These are phyloP conservation scores for Cebidichthys violaceus DNA, from an alignment of 2,113 vertebrate species.

Conservation along the genomic window DNA sequence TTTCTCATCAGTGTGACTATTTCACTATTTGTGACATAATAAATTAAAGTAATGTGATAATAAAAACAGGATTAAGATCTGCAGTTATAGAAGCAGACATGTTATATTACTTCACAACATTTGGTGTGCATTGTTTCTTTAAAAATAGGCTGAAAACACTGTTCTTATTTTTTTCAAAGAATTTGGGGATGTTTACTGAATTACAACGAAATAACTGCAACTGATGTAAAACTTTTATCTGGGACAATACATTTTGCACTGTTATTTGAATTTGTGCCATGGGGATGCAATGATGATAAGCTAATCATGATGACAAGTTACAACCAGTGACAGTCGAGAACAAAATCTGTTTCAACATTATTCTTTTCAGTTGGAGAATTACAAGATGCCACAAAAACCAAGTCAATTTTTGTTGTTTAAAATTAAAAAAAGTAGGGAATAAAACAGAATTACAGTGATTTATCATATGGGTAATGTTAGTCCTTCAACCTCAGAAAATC, in stretches of 20 bases:
- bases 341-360: neutral
- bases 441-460: neutral
- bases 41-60: neutral
- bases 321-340: neutral
- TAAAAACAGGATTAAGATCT: neutral
- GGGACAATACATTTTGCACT: neutral
- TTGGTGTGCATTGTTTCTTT: neutral
- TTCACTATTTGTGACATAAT: constrained; percentile 1
- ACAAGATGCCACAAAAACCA: neutral
- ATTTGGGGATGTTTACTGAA: neutral
- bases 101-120: neutral
- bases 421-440: neutral
- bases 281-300: neutral
- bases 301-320: neutral
- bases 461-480: neutral
- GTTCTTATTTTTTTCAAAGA: neutral
- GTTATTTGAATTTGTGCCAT: neutral
- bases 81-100: neutral
- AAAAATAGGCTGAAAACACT: neutral
- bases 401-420: neutral
- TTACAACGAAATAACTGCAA: neutral
- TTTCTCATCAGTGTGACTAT: constrained; percentile 1
- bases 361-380: neutral
- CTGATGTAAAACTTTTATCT: neutral
- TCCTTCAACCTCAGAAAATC: neutral